Conservation (phyloP, 2,888 invertebrate species). For the Pemphredon lugubris region DNA sequence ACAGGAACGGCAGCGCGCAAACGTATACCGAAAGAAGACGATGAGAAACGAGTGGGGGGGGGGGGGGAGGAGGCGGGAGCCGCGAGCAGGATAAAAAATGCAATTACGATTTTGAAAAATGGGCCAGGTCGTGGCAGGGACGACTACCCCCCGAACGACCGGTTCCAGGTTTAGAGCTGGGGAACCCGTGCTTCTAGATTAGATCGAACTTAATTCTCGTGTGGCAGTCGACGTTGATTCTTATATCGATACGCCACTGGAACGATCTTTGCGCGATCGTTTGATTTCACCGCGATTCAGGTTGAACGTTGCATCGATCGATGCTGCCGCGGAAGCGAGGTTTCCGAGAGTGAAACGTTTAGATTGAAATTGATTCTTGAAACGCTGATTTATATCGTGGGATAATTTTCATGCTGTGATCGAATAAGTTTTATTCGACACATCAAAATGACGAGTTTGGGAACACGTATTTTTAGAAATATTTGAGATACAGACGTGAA, state of each 20-base stretch:
- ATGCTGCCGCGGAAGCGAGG: too few relatives aligned
- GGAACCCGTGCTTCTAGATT: slow-evolving; percentile 33
- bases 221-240: slow-evolving; percentile 17
- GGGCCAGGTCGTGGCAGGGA: slow-evolving; percentile 63
- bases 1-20: slow-evolving; percentile 58
- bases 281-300: neutral
- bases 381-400: too few relatives aligned
- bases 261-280: too few relatives aligned
- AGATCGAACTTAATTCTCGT: slow-evolving; percentile 33
- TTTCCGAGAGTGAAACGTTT: too few relatives aligned
- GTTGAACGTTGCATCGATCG: too few relatives aligned
- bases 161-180: slow-evolving; percentile 59
- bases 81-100: slow-evolving; percentile 73
- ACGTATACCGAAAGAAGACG: slow-evolving; percentile 44
- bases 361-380: too few relatives aligned
- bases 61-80: slow-evolving; percentile 31
- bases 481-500: too few relatives aligned
- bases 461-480: too few relatives aligned
- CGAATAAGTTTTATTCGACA: too few relatives aligned
- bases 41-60: slow-evolving; percentile 28
- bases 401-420: too few relatives aligned
- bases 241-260: slow-evolving; percentile 12
- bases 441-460: too few relatives aligned
- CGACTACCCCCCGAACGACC: slow-evolving; percentile 57
- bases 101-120: slow-evolving; percentile 80